A percentile compares a stretch with the other conserved stretches of the same genome.
Evolutionary conservation across 2,797 vertebrate species (phyloP).

Genomic region (Etheostoma nigrum): DNA sequence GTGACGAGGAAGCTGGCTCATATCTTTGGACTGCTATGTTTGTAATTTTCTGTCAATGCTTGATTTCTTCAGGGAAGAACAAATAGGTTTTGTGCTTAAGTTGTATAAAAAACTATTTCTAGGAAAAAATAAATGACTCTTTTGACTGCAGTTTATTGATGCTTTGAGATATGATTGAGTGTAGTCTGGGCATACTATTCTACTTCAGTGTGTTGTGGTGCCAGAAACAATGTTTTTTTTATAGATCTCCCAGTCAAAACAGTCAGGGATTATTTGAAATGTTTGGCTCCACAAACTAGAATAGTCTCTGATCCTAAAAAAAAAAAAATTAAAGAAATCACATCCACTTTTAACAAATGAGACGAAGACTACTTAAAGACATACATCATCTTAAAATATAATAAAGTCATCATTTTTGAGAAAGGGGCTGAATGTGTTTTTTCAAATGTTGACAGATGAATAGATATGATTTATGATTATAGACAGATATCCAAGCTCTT

Average conservation of each 20-base stretch:
- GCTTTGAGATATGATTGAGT: conserved; percentile 18
- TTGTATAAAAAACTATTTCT: conserved; percentile 28
- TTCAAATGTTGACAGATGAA: conserved; percentile 54
- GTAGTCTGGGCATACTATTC: conserved; percentile 16
- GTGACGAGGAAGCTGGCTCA: conserved; percentile 24
- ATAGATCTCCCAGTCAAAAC: conserved; percentile 36
- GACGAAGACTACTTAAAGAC: conserved; percentile 14
- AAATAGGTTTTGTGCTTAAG: conserved; percentile 11
- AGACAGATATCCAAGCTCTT: conserved; percentile 50
- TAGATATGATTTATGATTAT: conserved; percentile 45
- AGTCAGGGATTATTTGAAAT: conserved; percentile 41
- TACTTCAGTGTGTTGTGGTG: conserved; percentile 37
- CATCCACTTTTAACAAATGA: conserved; percentile 20
- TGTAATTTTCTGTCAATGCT: conserved; percentile 26
- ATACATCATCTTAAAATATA: conserved; percentile 38
- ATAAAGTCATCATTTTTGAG: conserved; percentile 40
- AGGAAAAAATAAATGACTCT: not conserved
- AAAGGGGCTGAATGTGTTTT: conserved; percentile 26
- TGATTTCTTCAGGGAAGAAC: conserved; percentile 24
- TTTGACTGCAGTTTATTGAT: conserved; percentile 9
- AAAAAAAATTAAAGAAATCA: not conserved
- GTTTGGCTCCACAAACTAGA: conserved; percentile 37
- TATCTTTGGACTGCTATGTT: conserved; percentile 15
- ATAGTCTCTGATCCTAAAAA: conserved; percentile 19
- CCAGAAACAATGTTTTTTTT: conserved; percentile 45